Evolutionary conservation across 1,140 invertebrate genomes (phyloP), one percentile per base, ranked within the genome.

Genomic region (Notospermus geniculatus): DNA sequence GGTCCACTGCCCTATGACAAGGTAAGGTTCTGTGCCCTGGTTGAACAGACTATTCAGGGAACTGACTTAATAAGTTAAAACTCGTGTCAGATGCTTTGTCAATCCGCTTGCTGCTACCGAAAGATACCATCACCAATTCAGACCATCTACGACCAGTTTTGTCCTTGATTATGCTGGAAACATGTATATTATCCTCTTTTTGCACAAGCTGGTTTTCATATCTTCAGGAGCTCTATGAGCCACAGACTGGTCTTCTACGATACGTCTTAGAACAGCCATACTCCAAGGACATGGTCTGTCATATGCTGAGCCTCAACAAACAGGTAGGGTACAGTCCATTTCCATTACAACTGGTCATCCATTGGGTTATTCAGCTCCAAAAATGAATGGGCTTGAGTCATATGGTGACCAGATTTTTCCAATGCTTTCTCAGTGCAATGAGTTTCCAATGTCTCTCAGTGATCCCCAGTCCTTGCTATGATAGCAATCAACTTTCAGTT

Each of bases 231-330:
- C 73, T 97, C n/a, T 75, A 91, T 7, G 89, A 93, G 75, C 92
- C 94, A 7, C 95, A 97, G 82, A 93, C 90, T 4, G 86, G 87
- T 27, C 79, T 98, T 25, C 79, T 98, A 1, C 83, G 91, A 64
- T 95, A 97, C 80, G 92, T 97, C 17, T 79, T 98, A 9, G 90
- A 95, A 72, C 95, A 97, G 78, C 93, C 93, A 0, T 97, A 97
- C 79, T 96, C 93, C 1, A 86, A 92, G 64, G 95, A 98, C 71
- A 95, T 97, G 90, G 92, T 97, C 58, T 95, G 91, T 64, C 90
- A 89, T 0, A 96, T 97, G 91, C 83, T 98, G 22, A 91, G 92
- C 45, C 81, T 97, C 11, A 93, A 94, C 72, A 95, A 94, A 82
- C 91, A 90, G 81, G 88, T 89, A 69, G 62, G 69, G 61, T 23